Conservation (phyloP, 2,888 invertebrate species). For the Suillia variegata region DNA sequence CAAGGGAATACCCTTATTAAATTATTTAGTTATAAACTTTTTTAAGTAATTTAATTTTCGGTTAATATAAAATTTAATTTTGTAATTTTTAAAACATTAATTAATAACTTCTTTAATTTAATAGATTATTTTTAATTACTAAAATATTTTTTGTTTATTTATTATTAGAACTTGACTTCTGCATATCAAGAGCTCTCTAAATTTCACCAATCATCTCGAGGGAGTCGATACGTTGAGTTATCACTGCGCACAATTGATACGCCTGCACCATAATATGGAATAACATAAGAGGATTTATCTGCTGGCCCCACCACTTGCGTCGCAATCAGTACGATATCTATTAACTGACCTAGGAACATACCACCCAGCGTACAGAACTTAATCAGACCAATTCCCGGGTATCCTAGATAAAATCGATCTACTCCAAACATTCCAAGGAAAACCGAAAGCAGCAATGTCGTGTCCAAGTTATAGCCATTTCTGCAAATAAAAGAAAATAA, state of each 20-base stretch:
- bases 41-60: no score
- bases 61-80: background rate
- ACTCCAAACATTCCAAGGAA: slow-evolving; percentile 98
- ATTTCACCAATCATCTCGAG: slow-evolving; percentile 75
- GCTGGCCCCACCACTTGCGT: slow-evolving; percentile 84
- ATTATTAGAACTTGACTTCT: slow-evolving; percentile 17
- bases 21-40: no score
- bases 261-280: slow-evolving; percentile 91
- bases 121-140: background rate
- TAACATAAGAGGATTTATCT: slow-evolving; percentile 92
- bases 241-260: slow-evolving; percentile 80
- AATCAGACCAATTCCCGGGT: slow-evolving; percentile 91
- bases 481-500: slow-evolving; percentile 69
- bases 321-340: slow-evolving; percentile 87
- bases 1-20: no score
- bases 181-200: background rate
- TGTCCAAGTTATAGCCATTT: slow-evolving; percentile 93
- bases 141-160: slow-evolving; percentile 6
- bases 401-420: slow-evolving; percentile 97
- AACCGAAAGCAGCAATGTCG: slow-evolving; percentile 88
- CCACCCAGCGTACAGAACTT: slow-evolving; percentile 96
- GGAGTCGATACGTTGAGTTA: slow-evolving; percentile 82
- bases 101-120: no score
- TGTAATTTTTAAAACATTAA: no score
- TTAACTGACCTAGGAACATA: slow-evolving; percentile 91